Base-by-base conservation (phyloP, 2,113 vertebrate species). In the Loxodonta africana region DNA sequence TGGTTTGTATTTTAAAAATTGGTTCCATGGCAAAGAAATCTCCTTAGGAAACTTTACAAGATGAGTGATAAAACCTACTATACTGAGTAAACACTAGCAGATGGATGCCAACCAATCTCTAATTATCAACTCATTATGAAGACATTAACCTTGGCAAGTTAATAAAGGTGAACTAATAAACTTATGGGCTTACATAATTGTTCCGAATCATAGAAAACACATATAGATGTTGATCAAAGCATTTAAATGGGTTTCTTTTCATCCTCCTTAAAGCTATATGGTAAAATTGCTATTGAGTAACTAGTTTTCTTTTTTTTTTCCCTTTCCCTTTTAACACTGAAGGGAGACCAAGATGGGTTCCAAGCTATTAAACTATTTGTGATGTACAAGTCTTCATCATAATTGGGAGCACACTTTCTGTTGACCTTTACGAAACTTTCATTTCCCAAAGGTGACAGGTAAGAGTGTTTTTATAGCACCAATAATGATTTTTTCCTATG, bases 401-500 rank as follows among this genome's bases (percentile, higher is more conserved):
- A 99, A 99, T 99, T 99, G 99, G 99, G 99, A 99, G 99, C 99
- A 99, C 98, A 98, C 98, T 99, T 99, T 99, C 98, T 98, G 98
- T 98, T 99, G 99, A 99, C 99, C 98, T 99, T 98, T 98, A 95
- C 89, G 94, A 98, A 98, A 98, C 97, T 99, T 99, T 99, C 97
- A 98, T 98, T 99, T 99, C 99, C 99, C 99, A 99, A 98, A 98
- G 97, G 99, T 99, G 99, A 98, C 98, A 98, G 98, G 98, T 97
- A 99, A 89, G 92, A 98, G 98, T 98, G 86, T 98, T 98, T 98
- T 98, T 98, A 97, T 97, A 98, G 98, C 97, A 98, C 98, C 97
- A 98, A 98, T 98, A 98, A 98, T 96, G 97, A 98, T 98, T 97
- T 97, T 98, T 98, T 98, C 98, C 98, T 98, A 98, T 96, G 98